Percentiles rank a stretch among this genome's conserved stretches.
These are phyloP conservation scores for Hippocampus mohnikei DNA, from an alignment of 2,113 vertebrate species.

Conservation along the genomic window DNA sequence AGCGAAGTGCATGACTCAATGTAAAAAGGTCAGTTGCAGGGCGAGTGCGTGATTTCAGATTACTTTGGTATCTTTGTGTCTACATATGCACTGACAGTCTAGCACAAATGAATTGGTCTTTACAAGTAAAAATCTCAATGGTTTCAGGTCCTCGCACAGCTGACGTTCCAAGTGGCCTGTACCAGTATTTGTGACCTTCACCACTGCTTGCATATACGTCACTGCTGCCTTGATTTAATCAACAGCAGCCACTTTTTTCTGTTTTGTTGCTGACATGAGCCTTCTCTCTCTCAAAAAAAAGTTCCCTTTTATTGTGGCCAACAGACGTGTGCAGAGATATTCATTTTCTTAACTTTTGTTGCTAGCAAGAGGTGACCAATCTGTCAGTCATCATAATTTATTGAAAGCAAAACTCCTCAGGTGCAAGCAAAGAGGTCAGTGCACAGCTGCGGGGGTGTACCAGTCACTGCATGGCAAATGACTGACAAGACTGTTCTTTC, in stretches of 20 bases:
- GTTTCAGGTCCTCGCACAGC: background rate
- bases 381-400: too few relatives aligned
- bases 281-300: background rate
- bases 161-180: background rate
- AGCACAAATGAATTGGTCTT: conserved; percentile 13
- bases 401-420: too few relatives aligned
- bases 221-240: background rate
- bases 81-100: conserved; percentile 9
- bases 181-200: background rate
- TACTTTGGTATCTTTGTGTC: conserved; percentile 36
- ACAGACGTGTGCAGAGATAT: background rate
- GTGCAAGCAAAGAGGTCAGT: too few relatives aligned
- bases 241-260: background rate
- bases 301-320: background rate
- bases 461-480: too few relatives aligned
- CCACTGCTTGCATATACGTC: background rate
- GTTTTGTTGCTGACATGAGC: background rate
- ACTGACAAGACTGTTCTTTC: background rate
- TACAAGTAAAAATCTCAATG: background rate
- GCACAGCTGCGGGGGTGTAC: too few relatives aligned
- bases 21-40: conserved; percentile 42
- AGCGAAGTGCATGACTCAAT: conserved; percentile 25
- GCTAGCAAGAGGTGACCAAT: too few relatives aligned
- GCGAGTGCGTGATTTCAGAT: conserved; percentile 23
- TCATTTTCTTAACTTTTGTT: background rate